phyloP scores from a whole-genome alignment of 2,888 invertebrate genomes.

The Drosophila peninsularis region DNA sequence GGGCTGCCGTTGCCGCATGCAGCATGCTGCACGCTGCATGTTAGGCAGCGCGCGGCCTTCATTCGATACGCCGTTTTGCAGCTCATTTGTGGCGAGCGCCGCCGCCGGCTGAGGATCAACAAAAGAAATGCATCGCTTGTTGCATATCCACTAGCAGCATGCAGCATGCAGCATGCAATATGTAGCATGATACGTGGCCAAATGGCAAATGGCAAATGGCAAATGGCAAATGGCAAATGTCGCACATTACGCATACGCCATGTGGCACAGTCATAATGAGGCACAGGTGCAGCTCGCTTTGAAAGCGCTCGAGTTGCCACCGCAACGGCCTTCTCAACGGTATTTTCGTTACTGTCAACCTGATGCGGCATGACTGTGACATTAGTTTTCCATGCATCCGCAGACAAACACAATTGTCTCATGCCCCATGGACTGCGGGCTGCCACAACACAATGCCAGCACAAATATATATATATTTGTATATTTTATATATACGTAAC shows the following conservation, averaged over 20 bases:
- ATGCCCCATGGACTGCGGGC: not conserved
- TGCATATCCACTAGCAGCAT: slow-evolving; percentile 17
- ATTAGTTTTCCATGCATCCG: slow-evolving; percentile 64
- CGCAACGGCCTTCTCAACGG: slow-evolving; percentile 28
- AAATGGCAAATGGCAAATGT: slow-evolving; percentile 39
- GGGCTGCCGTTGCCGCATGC: not conserved
- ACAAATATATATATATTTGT: not conserved
- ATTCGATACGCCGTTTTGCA: slow-evolving; percentile 32
- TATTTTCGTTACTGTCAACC: slow-evolving; percentile 69
- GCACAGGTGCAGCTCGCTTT: slow-evolving; percentile 10
- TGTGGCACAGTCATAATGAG: slow-evolving; percentile 7
- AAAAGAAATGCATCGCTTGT: slow-evolving; percentile 59
- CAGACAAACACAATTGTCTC: slow-evolving; percentile 17
- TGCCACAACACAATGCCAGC: not conserved
- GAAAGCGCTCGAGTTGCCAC: not conserved
- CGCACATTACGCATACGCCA: slow-evolving; percentile 37
- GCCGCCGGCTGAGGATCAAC: slow-evolving; percentile 9
- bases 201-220: not conserved
- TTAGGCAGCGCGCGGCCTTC: slow-evolving; percentile 8
- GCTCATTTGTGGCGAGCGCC: slow-evolving; percentile 27
- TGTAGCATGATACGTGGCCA: not conserved
- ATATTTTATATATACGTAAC: not conserved
- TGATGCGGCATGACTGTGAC: slow-evolving; percentile 72
- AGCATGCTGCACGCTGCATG: slow-evolving; percentile 6
- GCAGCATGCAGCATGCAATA: slow-evolving; percentile 3